Conservation (phyloP, 2,888 invertebrate genomes). For the Anagyrus pseudococci region DNA sequence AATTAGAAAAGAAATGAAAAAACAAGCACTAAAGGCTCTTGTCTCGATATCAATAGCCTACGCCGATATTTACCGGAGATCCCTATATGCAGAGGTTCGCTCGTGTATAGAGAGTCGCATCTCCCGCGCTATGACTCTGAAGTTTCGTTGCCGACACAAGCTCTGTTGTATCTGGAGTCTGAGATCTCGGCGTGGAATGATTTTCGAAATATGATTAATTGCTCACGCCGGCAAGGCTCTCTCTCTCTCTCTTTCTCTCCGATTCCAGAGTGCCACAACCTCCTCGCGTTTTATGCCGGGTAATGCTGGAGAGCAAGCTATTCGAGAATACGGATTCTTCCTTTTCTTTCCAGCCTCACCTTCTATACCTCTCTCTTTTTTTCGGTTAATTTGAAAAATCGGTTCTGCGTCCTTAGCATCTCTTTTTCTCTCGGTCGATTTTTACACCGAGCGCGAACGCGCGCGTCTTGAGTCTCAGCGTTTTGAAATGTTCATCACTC, state of each 20-base stretch:
- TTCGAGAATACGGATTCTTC: conserved; percentile 23
- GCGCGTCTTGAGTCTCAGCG: neutral
- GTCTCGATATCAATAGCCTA: conserved; percentile 25
- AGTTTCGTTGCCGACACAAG: conserved; percentile 49
- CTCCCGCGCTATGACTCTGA: conserved; percentile 52
- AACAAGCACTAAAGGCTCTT: neutral
- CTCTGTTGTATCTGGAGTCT: conserved; percentile 54
- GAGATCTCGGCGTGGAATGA: conserved; percentile 60
- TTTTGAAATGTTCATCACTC: too few relatives aligned
- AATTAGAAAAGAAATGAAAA: conserved; percentile 1
- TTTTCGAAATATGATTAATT: conserved; percentile 63
- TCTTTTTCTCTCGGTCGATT: too few relatives aligned
- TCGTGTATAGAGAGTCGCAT: neutral
- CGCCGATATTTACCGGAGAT: too few relatives aligned
- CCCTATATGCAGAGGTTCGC: conserved; percentile 1
- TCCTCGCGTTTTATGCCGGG: conserved; percentile 21
- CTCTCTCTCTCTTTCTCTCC: conserved; percentile 10
- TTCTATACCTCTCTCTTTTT: conserved; percentile 6
- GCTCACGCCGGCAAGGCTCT: conserved; percentile 41
- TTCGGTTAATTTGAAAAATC: conserved; percentile 29
- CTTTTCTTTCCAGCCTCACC: too few relatives aligned
- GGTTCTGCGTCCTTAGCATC: conserved; percentile 8
- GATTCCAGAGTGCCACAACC: neutral
- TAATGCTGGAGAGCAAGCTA: conserved; percentile 28
- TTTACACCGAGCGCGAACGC: neutral